Percentiles rank a stretch among this genome's conserved stretches.
Conservation (phyloP, 2,888 invertebrate genomes). For the Idaea biselata region DNA sequence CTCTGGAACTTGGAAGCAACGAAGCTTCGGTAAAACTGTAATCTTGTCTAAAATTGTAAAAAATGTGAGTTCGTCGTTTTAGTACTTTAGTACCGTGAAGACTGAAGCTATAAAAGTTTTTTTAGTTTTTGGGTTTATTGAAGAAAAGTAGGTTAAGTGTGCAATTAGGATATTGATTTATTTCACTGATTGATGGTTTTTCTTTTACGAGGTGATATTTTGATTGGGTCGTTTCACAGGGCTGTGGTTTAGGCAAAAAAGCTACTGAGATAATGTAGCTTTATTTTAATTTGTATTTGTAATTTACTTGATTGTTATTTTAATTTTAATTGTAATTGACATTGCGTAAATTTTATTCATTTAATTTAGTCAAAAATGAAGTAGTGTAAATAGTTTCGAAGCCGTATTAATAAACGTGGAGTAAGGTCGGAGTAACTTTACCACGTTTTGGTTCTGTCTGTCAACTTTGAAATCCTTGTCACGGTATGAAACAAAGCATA, state of each 20-base stretch:
- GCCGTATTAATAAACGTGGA: too few species aligned
- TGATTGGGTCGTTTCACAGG: background rate
- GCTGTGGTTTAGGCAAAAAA: background rate
- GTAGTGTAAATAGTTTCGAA: too few species aligned
- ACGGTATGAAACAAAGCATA: too few species aligned
- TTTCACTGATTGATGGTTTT: background rate
- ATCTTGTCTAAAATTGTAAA: background rate
- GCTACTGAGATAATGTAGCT: background rate
- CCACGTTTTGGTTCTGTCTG: too few species aligned
- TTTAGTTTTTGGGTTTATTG: background rate
- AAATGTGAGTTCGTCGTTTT: background rate
- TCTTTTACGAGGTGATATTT: background rate
- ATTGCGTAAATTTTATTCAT: too few species aligned
- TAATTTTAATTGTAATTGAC: too few species aligned
- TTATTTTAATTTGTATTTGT: too few species aligned
- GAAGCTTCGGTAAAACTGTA: background rate
- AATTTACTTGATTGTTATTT: too few species aligned
- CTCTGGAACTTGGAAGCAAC: background rate
- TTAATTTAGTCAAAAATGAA: too few species aligned
- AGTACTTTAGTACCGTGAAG: conserved; percentile 1
- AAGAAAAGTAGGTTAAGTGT: background rate
- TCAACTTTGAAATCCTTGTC: too few species aligned
- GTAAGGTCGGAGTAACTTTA: too few species aligned
- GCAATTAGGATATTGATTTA: background rate
- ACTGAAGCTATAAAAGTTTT: background rate